Conservation (phyloP, 2,797 vertebrate genomes). For the Myripristis murdjan region DNA sequence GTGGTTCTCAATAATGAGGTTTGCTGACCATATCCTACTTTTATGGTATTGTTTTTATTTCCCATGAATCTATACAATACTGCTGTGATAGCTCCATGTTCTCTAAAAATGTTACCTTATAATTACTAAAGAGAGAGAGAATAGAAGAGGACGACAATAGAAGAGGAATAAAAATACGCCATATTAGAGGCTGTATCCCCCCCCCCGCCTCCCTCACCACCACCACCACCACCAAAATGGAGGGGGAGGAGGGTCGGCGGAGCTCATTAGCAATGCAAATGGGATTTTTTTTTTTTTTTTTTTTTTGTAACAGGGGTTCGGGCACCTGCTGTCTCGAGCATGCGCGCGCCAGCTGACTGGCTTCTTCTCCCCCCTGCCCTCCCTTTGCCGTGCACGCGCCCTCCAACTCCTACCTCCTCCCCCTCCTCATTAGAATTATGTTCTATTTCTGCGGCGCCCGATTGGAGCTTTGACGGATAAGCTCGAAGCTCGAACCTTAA, state of each 20-base stretch:
- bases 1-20: neutral
- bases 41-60: neutral
- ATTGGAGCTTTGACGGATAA: conserved; percentile 61
- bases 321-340: conserved; percentile 86
- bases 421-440: conserved; percentile 69
- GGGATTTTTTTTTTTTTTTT: conserved; percentile 69
- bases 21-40: no score
- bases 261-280: conserved; percentile 87
- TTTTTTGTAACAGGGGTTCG: conserved; percentile 70
- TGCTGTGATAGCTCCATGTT: no score
- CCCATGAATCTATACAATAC: neutral
- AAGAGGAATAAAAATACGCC: conserved; percentile 55
- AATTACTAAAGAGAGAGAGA: neutral
- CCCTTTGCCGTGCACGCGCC: conserved; percentile 45
- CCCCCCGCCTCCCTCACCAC: no score
- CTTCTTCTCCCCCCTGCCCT: conserved; percentile 1
- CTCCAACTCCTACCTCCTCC: conserved; percentile 43
- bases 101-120: no score
- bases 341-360: conserved; percentile 51
- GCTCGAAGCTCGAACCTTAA: conserved; percentile 44
- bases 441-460: conserved; percentile 61
- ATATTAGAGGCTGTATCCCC: conserved; percentile 63
- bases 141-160: neutral
- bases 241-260: conserved; percentile 71
- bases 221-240: no score